Evolutionary conservation across 1,140 invertebrate species (phyloP).

Genomic region (Sarcophaga bullata): DNA sequence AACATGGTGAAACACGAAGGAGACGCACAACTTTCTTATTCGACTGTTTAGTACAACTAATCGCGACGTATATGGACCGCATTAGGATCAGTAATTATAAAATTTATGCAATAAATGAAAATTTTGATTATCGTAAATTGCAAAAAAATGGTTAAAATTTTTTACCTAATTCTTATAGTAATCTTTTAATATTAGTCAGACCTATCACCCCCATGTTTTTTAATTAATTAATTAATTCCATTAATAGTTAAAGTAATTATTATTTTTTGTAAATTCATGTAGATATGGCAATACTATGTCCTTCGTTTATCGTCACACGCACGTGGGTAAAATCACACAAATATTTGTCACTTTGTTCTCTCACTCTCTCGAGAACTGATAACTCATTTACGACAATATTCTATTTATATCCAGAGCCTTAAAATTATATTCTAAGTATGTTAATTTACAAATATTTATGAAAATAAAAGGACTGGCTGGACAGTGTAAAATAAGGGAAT

Average conservation of each 20-base stretch:
- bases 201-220: not conserved
- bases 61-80: no score
- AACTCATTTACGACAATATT: no score
- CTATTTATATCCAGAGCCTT: no score
- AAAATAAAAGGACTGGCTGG: not conserved
- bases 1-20: no score
- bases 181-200: no score
- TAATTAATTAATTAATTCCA: not conserved
- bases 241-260: not conserved
- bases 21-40: no score
- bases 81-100: no score
- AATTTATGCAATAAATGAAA: no score
- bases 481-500: not conserved
- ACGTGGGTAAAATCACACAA: slow-evolving; percentile 5
- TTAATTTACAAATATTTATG: not conserved
- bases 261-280: not conserved
- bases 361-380: not conserved
- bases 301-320: not conserved
- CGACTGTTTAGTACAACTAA: no score
- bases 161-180: no score
- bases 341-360: not conserved
- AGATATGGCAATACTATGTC: not conserved
- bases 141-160: no score
- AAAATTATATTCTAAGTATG: not conserved
- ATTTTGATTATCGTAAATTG: no score